phyloP scores from a whole-genome alignment of 53 echinoderm and acorn worm genomes.

The Arbacia lixula region DNA sequence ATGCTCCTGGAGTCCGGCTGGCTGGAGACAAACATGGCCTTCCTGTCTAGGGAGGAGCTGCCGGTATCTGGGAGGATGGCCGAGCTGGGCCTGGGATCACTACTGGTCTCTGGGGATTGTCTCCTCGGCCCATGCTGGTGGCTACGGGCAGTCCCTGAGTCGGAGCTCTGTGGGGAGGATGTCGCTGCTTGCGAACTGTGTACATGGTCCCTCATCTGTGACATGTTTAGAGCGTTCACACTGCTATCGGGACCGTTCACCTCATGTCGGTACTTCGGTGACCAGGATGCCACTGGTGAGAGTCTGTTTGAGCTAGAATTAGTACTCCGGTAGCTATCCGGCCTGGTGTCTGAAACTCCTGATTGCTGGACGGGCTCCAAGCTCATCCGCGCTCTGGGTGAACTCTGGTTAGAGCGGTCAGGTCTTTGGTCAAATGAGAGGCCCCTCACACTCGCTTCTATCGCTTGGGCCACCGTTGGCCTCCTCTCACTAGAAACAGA shows the following conservation, averaged over 20 bases:
- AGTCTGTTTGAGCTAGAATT: conserved; percentile 55
- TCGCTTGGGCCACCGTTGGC: conserved; percentile 32
- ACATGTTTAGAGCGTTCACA: conserved; percentile 62
- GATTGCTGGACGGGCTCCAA: conserved; percentile 47
- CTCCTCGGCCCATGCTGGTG: conserved; percentile 61
- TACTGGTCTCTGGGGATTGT: conserved; percentile 71
- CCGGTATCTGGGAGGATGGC: conserved; percentile 39
- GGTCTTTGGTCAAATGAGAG: conserved; percentile 48
- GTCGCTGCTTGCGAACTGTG: conserved; percentile 71
- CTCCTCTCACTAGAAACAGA: too few species aligned
- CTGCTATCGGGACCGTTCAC: conserved; percentile 76
- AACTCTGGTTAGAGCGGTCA: conserved; percentile 68
- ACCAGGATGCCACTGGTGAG: conserved; percentile 52
- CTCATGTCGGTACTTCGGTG: conserved; percentile 72
- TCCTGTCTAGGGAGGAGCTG: conserved; percentile 31
- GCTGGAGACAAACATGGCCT: conserved; percentile 36
- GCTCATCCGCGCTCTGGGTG: conserved; percentile 43
- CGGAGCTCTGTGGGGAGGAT: conserved; percentile 67
- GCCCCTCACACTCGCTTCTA: conserved; percentile 39
- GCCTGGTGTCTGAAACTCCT: conserved; percentile 46
- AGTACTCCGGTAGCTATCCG: conserved; percentile 66
- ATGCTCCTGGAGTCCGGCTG: conserved; percentile 46
- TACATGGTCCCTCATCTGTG: conserved; percentile 64
- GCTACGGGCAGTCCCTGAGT: conserved; percentile 53
- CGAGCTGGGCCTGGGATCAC: conserved; percentile 69